These are phyloP conservation scores for Entomyzon cyanotis DNA, from an alignment of 2,113 vertebrate species.

Conservation along the genomic window DNA sequence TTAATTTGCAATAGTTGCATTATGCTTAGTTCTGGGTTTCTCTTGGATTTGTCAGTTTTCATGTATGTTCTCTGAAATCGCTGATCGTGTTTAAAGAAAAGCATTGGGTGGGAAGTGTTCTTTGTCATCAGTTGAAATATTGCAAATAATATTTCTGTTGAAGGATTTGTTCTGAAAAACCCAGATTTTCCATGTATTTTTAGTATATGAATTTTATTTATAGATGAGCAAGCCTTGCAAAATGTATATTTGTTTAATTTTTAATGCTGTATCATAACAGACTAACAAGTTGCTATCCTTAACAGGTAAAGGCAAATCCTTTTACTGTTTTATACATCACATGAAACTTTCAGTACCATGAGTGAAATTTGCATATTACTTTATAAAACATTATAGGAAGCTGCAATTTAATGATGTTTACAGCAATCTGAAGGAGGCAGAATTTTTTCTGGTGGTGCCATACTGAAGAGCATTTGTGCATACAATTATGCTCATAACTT, in stretches of 20 bases:
- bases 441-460: conserved; percentile 46
- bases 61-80: fast-evolving
- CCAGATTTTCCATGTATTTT: background rate
- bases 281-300: background rate
- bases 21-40: background rate
- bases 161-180: background rate
- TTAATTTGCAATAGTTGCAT: background rate
- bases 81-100: background rate
- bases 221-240: background rate
- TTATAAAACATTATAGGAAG: conserved; percentile 77
- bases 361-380: conserved; percentile 74
- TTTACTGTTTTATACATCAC: background rate
- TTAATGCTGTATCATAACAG: background rate
- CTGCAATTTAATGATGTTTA: conserved; percentile 82
- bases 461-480: conserved; percentile 58
- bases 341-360: conserved; percentile 1
- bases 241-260: background rate
- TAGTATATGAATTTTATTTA: background rate
- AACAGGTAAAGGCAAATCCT: background rate
- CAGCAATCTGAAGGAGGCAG: conserved; percentile 65
- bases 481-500: conserved; percentile 69
- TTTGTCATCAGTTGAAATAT: background rate
- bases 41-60: background rate
- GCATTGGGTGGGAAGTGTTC: background rate
- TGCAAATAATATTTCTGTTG: background rate